Percentiles rank a stretch among this genome's conserved stretches.
Conservation (phyloP, 2,797 vertebrate genomes). For the Gymnopithys bicolor region DNA sequence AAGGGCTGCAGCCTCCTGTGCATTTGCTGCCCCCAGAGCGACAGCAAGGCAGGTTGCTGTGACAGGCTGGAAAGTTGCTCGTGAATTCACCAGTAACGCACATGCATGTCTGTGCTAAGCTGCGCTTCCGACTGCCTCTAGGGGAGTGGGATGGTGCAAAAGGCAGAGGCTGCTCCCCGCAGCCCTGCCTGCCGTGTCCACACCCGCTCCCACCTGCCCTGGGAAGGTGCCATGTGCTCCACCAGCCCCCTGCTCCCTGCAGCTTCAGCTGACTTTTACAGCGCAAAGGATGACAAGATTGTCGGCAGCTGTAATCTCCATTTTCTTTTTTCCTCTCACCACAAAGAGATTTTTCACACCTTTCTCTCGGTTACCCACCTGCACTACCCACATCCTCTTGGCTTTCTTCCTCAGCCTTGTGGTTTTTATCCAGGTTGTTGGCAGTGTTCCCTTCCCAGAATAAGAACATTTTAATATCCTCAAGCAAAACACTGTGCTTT, state of each 20-base stretch:
- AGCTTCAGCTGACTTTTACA: neutral
- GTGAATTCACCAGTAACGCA: neutral
- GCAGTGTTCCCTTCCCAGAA: neutral
- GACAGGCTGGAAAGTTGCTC: neutral
- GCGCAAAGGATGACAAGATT: neutral
- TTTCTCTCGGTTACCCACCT: neutral
- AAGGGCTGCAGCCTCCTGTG: neutral
- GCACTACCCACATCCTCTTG: slow-evolving; percentile 21
- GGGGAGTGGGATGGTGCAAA: rapidly evolving
- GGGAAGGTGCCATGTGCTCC: neutral
- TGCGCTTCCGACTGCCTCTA: rapidly evolving
- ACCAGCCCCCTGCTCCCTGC: neutral
- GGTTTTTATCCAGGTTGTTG: neutral
- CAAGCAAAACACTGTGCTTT: neutral
- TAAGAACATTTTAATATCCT: neutral
- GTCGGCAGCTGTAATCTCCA: neutral
- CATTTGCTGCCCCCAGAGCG: neutral
- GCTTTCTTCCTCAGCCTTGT: neutral
- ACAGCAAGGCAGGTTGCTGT: neutral
- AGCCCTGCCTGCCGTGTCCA: rapidly evolving
- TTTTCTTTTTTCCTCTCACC: neutral
- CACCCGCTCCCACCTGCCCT: neutral
- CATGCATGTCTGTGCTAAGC: rapidly evolving
- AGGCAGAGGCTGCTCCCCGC: neutral
- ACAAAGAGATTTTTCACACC: slow-evolving; percentile 36